phyloP scores from a whole-genome alignment of 1,140 invertebrate genomes.

The Euschistus heros region DNA sequence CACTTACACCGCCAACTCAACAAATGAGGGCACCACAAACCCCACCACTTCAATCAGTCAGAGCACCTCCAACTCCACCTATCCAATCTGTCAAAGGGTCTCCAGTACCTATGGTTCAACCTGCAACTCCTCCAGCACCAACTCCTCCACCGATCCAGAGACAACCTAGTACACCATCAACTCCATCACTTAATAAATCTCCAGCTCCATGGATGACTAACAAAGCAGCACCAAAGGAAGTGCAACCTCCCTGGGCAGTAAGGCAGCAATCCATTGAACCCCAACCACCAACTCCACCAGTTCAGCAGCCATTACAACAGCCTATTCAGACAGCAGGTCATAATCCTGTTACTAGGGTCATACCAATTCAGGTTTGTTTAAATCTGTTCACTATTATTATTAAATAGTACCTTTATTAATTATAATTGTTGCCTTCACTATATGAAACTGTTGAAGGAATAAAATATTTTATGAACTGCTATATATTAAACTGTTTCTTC shows the following conservation, averaged over 20 bases:
- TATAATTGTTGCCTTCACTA: too few relatives aligned
- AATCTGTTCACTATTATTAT: too few relatives aligned
- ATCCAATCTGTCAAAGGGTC: neutral
- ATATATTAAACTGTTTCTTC: too few relatives aligned
- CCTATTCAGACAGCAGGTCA: slow-evolving; percentile 30
- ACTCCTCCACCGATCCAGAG: slow-evolving; percentile 1
- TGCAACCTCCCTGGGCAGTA: slow-evolving; percentile 39
- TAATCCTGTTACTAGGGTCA: slow-evolving; percentile 29
- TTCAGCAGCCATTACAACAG: slow-evolving; percentile 27
- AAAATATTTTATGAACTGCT: too few relatives aligned
- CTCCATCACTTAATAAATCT: slow-evolving; percentile 39
- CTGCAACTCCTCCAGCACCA: neutral
- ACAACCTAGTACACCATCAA: slow-evolving; percentile 4
- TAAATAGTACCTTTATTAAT: too few relatives aligned
- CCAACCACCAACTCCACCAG: slow-evolving; percentile 32
- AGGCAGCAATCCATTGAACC: slow-evolving; percentile 28
- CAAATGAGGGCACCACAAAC: neutral
- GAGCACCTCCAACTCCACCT: neutral
- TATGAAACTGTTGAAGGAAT: too few relatives aligned
- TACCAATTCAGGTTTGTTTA: slow-evolving; percentile 30
- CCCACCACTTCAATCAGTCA: neutral
- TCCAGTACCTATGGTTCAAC: neutral
- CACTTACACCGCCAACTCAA: neutral
- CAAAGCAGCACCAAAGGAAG: slow-evolving; percentile 35
- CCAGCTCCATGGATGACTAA: slow-evolving; percentile 48